phyloP scores from a whole-genome alignment of 2,113 vertebrate species.

The Lagenorhynchus albirostris region DNA sequence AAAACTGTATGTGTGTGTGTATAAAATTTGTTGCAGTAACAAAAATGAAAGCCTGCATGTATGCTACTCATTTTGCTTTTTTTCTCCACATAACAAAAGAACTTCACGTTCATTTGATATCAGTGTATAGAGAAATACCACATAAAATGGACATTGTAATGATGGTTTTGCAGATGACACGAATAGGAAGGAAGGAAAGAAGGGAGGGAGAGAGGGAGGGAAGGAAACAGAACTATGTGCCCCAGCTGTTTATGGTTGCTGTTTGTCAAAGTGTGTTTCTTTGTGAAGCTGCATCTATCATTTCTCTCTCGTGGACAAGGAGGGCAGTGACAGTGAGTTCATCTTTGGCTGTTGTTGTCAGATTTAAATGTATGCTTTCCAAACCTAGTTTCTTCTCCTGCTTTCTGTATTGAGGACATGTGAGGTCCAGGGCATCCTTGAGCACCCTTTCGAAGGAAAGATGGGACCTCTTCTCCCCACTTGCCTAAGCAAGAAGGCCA shows the following conservation, averaged over 20 bases:
- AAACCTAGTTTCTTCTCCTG: neutral
- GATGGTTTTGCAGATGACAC: neutral
- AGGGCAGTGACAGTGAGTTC: neutral
- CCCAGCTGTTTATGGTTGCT: neutral
- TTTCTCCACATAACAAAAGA: neutral
- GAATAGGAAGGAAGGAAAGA: neutral
- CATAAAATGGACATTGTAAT: neutral
- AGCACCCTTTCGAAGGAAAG: neutral
- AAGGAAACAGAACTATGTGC: neutral
- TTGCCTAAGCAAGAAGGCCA: neutral
- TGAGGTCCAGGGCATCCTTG: neutral
- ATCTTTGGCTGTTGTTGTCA: neutral
- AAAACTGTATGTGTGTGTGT: neutral
- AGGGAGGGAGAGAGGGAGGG: neutral
- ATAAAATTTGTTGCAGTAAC: neutral
- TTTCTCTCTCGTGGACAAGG: neutral
- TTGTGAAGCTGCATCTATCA: neutral
- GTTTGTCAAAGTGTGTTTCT: neutral
- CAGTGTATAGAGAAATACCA: neutral
- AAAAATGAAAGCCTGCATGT: neutral
- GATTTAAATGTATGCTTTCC: neutral
- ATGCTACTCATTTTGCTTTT: neutral
- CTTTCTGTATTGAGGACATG: neutral
- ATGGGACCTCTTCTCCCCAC: rapidly evolving
- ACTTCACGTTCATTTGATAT: neutral